Evolutionary conservation across 1,140 invertebrate species (phyloP).

Genomic region (Mylabris phalerata): DNA sequence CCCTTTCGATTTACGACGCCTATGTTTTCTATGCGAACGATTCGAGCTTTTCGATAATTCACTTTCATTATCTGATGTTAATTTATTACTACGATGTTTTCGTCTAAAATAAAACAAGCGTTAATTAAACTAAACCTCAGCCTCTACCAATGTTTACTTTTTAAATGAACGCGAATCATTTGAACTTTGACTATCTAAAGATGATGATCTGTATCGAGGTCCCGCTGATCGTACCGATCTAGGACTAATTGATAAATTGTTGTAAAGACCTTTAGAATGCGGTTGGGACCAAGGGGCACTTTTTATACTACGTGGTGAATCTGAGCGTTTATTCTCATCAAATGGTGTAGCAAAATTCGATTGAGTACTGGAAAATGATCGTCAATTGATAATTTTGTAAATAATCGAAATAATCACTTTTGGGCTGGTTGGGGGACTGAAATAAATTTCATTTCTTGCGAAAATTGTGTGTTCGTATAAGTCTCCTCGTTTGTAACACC

Average conservation of each 20-base stretch:
- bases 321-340: constrained; percentile 41
- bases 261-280: constrained; percentile 63
- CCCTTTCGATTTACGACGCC: constrained; percentile 59
- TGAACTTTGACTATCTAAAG: constrained; percentile 81
- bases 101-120: constrained; percentile 18
- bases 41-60: constrained; percentile 76
- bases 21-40: constrained; percentile 59
- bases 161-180: constrained; percentile 64
- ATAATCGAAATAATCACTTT: constrained; percentile 19
- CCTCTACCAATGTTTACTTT: constrained; percentile 38
- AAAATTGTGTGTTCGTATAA: constrained; percentile 19
- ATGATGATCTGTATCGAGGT: constrained; percentile 48
- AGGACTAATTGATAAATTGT: constrained; percentile 55
- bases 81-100: constrained; percentile 58
- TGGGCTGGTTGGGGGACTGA: constrained; percentile 53
- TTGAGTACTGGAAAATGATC: constrained; percentile 6
- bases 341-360: constrained; percentile 1
- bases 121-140: background rate
- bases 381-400: background rate
- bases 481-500: constrained; percentile 26
- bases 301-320: constrained; percentile 71
- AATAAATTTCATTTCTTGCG: constrained; percentile 52
- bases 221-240: constrained; percentile 60
- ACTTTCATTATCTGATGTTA: constrained; percentile 81
- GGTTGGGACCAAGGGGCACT: constrained; percentile 76